Evolutionary conservation across 2,113 vertebrate genomes (phyloP), one percentile per base, ranked within the genome.

Genomic region (Cephalopholis sonnerati): DNA sequence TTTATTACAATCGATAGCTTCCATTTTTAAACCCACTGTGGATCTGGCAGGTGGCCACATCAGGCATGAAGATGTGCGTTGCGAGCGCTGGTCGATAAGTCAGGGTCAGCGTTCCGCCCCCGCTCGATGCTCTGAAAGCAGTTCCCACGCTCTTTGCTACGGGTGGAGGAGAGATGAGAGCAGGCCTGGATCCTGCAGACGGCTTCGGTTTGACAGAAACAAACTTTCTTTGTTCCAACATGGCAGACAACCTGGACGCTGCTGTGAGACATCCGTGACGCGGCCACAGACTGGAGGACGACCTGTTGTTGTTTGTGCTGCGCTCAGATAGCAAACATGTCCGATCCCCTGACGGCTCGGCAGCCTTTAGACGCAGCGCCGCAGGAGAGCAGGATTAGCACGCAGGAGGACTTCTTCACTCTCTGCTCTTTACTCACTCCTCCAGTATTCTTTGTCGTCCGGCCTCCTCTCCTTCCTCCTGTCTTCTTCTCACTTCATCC

Each of bases 101-200:
- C 84, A 1, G 73, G 91, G 91, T 93, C 92, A 82, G 70, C 32
- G 77, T 81, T 55, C 88, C 89, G 75, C 79, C 89, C 79, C 82
- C 84, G 22, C 76, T 86, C 57, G 7, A 1, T 15, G n/a, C 84
- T 85, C 72, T 53, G 59, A 78, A 82, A 90, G 66, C 58, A 13
- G 79, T 94, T 95, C 92, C 91, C 90, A 90, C 82, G 87, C 91
- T 93, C 92, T 81, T 70, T 86, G 77, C 74, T 86, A 51, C 81
- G 16, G n/a, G 77, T 25, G 62, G 53, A 73, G 46, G 79, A n/a
- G 61, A 85, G 64, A 88, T 83, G 88, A 90, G 87, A 81, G 74
- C 25, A 41, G 53, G 48, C 63, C 8, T 25, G 44, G 10, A 48
- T 86, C 75, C 70, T 76, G 54, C 12, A 75, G 76, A 87, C 73